Base-by-base conservation (phyloP, 2,113 vertebrate species). In the Solea senegalensis region DNA sequence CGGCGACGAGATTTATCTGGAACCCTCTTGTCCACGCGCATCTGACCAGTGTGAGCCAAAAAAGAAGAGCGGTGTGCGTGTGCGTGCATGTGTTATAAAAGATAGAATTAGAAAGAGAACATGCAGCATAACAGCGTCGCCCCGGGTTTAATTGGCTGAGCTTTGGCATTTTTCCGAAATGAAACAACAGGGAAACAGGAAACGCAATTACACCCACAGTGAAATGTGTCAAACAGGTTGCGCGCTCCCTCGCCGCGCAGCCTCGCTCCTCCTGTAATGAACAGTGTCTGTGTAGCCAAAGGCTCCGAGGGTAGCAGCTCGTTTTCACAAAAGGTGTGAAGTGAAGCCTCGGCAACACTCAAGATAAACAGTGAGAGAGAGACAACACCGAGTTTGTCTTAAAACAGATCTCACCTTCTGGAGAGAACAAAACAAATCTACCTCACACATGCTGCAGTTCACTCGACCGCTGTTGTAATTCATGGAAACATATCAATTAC, bases 211-310 rank as follows among this genome's bases (percentile, higher is more conserved):
- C 69, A 76, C 56, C 61, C 79, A 27, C 74, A 16, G 69, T 87
- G 80, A 82, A 86, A 85, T 67, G 85, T 88, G 88, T 88, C 80
- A 83, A 78, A 72, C 86, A 66, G 81, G 85, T 82, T 80, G 55
- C 7, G 16, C 28, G 56, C 58, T 68, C 52, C 40, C 64, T 48
- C 28, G 7, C 76, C 65, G 44, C 0, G 63, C 59, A 52, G 40
- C 66, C 69, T 73, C 62, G 28, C 60, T 86, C 69, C 34, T 80
- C 60, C 72, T 64, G 60, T 80, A 83, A 88, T 82, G 79, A 86
- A 75, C 68, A 44, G 77, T n/a, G 83, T 44, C 59, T 21, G 48
- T 21, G 51, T 64, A 72, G 87, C 86, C 89, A 82, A 69, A 67
- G 78, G 83, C 72, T 16, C 68, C 1, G 60, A 70, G 64, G 76